A percentile compares a stretch with the other conserved stretches of the same genome.
Conservation (phyloP, 2,888 invertebrate species). For the Auanema sp. region DNA sequence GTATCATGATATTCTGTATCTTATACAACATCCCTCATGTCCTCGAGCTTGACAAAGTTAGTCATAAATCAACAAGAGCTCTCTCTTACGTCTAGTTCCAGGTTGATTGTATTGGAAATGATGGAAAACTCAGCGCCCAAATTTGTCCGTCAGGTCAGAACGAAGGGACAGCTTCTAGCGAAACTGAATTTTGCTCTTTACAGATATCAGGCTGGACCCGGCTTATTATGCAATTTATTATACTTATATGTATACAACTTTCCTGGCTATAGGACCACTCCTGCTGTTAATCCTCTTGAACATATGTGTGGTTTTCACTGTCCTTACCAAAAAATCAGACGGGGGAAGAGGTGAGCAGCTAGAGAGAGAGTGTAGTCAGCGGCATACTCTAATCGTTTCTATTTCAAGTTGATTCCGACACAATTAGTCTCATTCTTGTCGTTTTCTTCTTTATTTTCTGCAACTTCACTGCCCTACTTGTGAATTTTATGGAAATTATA, state of each 20-base stretch:
- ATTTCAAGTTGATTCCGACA: constrained; percentile 55
- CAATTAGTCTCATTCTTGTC: constrained; percentile 58
- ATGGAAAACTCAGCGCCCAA: constrained; percentile 28
- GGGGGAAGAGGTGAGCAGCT: constrained; percentile 19
- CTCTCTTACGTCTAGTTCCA: neutral
- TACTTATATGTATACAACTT: constrained; percentile 59
- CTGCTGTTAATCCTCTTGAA: constrained; percentile 58
- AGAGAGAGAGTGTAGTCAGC: neutral
- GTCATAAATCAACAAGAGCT: neutral
- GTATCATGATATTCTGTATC: constrained; percentile 46
- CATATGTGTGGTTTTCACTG: constrained; percentile 54
- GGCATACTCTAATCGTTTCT: neutral
- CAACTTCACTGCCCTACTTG: constrained; percentile 60
- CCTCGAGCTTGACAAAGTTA: constrained; percentile 52
- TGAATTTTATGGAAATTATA: constrained; percentile 62
- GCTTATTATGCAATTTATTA: constrained; percentile 62
- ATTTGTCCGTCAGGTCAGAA: constrained; percentile 39
- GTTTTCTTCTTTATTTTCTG: constrained; percentile 63
- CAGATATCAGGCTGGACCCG: constrained; percentile 51
- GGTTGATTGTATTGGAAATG: constrained; percentile 33
- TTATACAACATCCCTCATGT: constrained; percentile 62
- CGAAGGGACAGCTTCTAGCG: neutral
- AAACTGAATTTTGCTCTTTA: constrained; percentile 1
- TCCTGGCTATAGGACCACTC: constrained; percentile 62
- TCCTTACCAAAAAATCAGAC: constrained; percentile 29